Evolutionary conservation across 2,797 vertebrate species (phyloP).

Genomic region (Pangasius mekongensis): DNA sequence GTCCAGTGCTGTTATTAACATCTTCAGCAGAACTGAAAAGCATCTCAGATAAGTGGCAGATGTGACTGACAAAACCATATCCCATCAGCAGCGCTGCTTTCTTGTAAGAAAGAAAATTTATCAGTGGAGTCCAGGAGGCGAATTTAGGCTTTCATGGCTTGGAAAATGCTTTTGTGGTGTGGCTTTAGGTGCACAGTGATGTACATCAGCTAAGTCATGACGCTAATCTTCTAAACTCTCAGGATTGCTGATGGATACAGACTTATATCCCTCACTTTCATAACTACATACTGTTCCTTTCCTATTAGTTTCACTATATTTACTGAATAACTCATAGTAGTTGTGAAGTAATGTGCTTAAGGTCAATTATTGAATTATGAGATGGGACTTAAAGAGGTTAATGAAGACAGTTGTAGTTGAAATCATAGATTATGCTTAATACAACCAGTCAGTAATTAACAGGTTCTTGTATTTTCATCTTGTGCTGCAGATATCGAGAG

Average conservation of each 20-base stretch:
- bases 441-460: background rate
- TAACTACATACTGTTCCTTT: background rate
- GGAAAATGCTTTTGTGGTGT: background rate
- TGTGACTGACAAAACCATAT: background rate
- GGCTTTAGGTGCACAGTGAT: background rate
- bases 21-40: background rate
- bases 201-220: background rate
- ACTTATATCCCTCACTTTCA: background rate
- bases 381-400: background rate
- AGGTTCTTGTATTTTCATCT: slow-evolving; percentile 29
- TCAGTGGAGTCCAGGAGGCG: background rate
- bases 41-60: background rate
- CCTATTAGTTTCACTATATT: background rate
- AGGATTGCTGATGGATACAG: background rate
- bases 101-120: background rate
- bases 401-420: background rate
- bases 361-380: background rate
- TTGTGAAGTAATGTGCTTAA: background rate
- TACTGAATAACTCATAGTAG: background rate
- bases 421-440: background rate
- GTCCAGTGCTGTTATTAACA: background rate
- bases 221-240: background rate
- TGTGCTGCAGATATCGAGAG: slow-evolving; percentile 82
- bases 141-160: background rate
- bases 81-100: background rate